phyloP scores from a whole-genome alignment of 2,113 vertebrate genomes.

The Myiozetetes cayanensis region DNA sequence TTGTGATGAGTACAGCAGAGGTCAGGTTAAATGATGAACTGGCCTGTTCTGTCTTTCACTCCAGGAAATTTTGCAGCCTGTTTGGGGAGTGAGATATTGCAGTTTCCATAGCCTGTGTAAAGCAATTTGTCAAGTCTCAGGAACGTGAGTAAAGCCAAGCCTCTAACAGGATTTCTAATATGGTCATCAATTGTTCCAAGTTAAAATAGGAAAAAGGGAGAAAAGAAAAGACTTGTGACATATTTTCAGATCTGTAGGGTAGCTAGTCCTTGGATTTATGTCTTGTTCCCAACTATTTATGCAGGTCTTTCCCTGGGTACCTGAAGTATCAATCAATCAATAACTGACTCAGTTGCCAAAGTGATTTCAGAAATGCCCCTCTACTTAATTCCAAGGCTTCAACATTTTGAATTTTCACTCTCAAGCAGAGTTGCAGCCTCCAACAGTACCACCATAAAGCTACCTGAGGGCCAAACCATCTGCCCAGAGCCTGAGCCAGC shows the following conservation, averaged over 20 bases:
- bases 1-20: not conserved
- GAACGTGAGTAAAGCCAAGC: not conserved
- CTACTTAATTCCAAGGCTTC: not conserved
- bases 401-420: not conserved
- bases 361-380: not conserved
- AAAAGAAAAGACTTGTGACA: not conserved
- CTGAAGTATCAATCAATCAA: not conserved
- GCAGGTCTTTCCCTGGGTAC: not conserved
- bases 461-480: not conserved
- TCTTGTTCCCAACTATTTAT: not conserved
- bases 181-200: not conserved
- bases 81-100: not conserved
- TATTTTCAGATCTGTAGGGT: not conserved
- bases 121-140: not conserved
- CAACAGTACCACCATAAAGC: not conserved
- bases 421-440: not conserved
- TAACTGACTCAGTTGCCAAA: not conserved
- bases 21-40: constrained; percentile 10
- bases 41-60: not conserved
- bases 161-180: not conserved
- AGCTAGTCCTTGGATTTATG: not conserved
- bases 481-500: not conserved
- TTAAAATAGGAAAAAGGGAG: not conserved
- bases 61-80: not conserved
- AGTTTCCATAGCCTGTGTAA: not conserved